Conservation (phyloP, 92 coral and sea anemone species). For the Parazoanthus swiftii region DNA sequence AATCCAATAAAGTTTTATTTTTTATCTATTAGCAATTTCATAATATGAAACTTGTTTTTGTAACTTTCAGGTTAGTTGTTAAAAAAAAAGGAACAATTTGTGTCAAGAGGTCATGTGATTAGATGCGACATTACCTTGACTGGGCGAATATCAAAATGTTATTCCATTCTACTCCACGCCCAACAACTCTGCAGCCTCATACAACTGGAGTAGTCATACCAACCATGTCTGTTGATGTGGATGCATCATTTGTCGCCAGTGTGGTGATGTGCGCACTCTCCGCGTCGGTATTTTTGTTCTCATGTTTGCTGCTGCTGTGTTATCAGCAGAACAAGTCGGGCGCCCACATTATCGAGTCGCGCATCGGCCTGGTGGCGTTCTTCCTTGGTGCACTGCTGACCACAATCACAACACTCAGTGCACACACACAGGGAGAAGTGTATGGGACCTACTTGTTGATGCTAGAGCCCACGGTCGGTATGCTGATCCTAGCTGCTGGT, state of each 20-base stretch:
- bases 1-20: too few relatives aligned
- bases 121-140: background rate
- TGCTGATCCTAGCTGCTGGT: slow-evolving; percentile 50
- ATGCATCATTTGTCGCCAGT: slow-evolving; percentile 59
- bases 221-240: background rate
- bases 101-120: background rate
- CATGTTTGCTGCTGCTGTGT: slow-evolving; percentile 49
- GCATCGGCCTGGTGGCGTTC: slow-evolving; percentile 68
- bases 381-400: slow-evolving; percentile 79
- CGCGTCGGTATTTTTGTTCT: slow-evolving; percentile 52
- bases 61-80: background rate
- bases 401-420: slow-evolving; percentile 68
- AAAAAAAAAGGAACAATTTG: too few relatives aligned
- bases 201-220: background rate
- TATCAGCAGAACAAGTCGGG: slow-evolving; percentile 62
- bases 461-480: slow-evolving; percentile 51
- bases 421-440: slow-evolving; percentile 45
- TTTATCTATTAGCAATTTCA: too few relatives aligned
- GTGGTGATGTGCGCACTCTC: slow-evolving; percentile 64
- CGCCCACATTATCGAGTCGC: slow-evolving; percentile 67
- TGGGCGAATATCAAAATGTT: background rate
- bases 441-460: slow-evolving; percentile 60
- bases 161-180: too few relatives aligned
- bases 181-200: background rate
- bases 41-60: too few relatives aligned